These are phyloP conservation scores for Daphoenositta chrysoptera DNA, from an alignment of 2,113 vertebrate genomes.

Conservation along the genomic window DNA sequence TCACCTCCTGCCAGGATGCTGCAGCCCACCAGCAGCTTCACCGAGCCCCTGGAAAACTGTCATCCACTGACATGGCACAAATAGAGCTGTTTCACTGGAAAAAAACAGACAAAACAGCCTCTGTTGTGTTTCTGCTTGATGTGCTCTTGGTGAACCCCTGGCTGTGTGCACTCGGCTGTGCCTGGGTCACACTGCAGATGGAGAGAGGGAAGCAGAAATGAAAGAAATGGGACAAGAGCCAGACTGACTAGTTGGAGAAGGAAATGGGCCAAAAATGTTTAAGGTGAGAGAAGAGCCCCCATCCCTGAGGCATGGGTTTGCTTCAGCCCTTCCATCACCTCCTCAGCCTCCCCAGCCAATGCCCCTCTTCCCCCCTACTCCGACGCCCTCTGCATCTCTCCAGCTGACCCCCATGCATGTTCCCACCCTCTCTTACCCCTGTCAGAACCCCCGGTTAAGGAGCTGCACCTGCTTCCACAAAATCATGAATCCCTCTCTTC, in stretches of 20 bases:
- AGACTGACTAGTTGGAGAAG: not conserved
- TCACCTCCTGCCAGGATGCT: not conserved
- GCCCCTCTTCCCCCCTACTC: rapidly evolving
- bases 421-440: not conserved
- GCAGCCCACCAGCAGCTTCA: not conserved
- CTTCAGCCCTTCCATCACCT: not conserved
- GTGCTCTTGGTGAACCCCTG: not conserved
- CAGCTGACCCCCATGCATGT: not conserved
- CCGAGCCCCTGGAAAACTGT: not conserved
- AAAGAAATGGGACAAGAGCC: not conserved
- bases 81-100: not conserved
- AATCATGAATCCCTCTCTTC: not conserved
- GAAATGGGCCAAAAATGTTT: not conserved
- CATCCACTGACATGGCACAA: not conserved
- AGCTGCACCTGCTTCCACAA: not conserved
- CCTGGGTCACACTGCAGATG: not conserved
- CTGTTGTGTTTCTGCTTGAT: not conserved
- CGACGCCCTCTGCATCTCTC: not conserved
- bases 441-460: not conserved
- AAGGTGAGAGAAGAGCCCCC: not conserved
- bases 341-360: not conserved
- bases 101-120: not conserved
- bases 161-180: rapidly evolving
- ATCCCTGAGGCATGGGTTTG: not conserved
- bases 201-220: not conserved